Percentiles rank a stretch among this genome's conserved stretches.
Evolutionary conservation across 2,888 invertebrate genomes (phyloP).

Genomic region (Bombylius discolor): DNA sequence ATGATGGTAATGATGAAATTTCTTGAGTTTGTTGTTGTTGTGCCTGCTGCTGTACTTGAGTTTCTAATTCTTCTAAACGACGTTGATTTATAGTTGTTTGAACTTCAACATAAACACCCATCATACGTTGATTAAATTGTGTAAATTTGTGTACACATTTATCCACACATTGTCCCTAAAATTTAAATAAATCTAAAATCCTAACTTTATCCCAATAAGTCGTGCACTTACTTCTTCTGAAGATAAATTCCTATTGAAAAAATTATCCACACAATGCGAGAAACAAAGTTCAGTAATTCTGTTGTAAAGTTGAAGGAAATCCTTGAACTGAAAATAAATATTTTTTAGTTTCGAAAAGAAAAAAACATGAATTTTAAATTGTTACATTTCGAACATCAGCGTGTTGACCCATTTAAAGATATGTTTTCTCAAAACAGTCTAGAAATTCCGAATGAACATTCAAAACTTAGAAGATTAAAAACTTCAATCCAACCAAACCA

Average conservation of each 20-base stretch:
- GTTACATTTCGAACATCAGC: too few species aligned
- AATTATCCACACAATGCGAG: conserved; percentile 30
- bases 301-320: conserved; percentile 35
- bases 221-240: conserved; percentile 17
- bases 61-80: conserved; percentile 28
- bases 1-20: background rate
- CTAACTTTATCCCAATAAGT: conserved; percentile 22
- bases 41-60: conserved; percentile 15
- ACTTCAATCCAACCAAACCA: too few species aligned
- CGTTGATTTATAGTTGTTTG: conserved; percentile 31
- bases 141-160: conserved; percentile 34
- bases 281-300: conserved; percentile 36
- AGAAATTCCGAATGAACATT: too few species aligned
- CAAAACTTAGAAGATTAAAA: too few species aligned
- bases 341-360: too few species aligned
- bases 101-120: conserved; percentile 34
- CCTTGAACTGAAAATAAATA: conserved; percentile 25
- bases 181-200: background rate
- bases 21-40: conserved; percentile 3
- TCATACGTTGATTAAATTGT: conserved; percentile 33
- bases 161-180: conserved; percentile 28
- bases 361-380: too few species aligned
- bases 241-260: conserved; percentile 20
- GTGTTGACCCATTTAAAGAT: too few species aligned
- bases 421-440: too few species aligned